phyloP scores from a whole-genome alignment of 2,113 vertebrate species.

The Patagioenas fasciata region DNA sequence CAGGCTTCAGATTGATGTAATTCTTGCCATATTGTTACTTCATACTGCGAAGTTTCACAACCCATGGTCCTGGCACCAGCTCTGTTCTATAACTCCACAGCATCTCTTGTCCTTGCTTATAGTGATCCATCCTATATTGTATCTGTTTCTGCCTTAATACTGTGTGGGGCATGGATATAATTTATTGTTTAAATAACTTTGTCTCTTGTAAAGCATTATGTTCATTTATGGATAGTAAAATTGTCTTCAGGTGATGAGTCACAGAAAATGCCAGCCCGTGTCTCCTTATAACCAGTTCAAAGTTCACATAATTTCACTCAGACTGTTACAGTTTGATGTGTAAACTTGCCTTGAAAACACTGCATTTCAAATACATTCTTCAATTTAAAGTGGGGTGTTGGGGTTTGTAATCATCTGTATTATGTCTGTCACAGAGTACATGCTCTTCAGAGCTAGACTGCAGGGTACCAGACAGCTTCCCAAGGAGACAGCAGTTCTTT shows the following conservation, averaged over 20 bases:
- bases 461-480: constrained; percentile 26
- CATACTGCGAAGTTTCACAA: background rate
- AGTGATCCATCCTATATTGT: background rate
- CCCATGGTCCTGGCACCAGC: background rate
- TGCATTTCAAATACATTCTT: background rate
- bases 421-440: background rate
- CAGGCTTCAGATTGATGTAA: background rate
- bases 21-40: background rate
- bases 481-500: constrained; percentile 49
- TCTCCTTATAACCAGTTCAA: background rate
- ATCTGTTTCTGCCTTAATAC: background rate
- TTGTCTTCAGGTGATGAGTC: background rate
- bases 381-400: background rate
- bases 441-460: background rate
- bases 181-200: background rate
- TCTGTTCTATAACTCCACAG: background rate
- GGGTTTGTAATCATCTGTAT: background rate
- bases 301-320: background rate
- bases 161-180: background rate
- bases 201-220: background rate
- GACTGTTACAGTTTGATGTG: background rate
- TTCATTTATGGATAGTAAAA: background rate
- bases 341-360: background rate
- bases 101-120: background rate
- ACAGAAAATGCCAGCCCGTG: background rate